Evolutionary conservation across 2,113 vertebrate genomes (phyloP).

Genomic region (Pelecanoides urinatrix): DNA sequence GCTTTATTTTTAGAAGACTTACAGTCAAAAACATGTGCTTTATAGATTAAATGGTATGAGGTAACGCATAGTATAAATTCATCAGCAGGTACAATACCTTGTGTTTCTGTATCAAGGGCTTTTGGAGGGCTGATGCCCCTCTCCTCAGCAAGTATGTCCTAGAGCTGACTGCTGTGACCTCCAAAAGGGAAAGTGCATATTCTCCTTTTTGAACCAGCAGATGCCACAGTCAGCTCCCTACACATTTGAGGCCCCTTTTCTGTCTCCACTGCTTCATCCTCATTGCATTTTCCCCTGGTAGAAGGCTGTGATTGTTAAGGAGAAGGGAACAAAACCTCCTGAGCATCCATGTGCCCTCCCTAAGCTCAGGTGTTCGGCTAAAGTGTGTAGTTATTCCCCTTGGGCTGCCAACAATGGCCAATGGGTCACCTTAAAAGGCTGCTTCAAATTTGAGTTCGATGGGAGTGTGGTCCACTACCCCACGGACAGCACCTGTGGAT

Average conservation of each 20-base stretch:
- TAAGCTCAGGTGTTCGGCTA: not conserved
- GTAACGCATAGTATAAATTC: not conserved
- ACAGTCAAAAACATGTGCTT: not conserved
- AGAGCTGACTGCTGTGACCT: not conserved
- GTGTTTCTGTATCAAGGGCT: not conserved
- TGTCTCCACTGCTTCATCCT: not conserved
- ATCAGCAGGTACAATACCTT: not conserved
- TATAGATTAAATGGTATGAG: not conserved
- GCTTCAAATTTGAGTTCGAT: not conserved
- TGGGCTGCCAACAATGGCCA: not conserved
- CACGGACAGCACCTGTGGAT: not conserved
- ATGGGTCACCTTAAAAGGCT: not conserved
- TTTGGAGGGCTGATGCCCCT: not conserved
- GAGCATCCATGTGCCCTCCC: not conserved
- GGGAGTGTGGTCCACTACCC: not conserved
- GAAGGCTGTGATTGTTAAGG: not conserved
- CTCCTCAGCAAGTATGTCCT: not conserved
- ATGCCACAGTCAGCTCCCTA: not conserved
- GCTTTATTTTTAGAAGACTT: not conserved
- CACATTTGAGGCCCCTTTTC: not conserved
- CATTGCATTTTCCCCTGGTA: not conserved
- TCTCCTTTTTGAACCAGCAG: not conserved
- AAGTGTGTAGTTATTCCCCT: not conserved
- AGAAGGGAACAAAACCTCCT: not conserved
- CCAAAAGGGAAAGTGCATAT: accelerated